Evolutionary conservation across 1,140 invertebrate genomes (phyloP), one percentile per base, ranked within the genome.

Genomic region (Sipha flava): DNA sequence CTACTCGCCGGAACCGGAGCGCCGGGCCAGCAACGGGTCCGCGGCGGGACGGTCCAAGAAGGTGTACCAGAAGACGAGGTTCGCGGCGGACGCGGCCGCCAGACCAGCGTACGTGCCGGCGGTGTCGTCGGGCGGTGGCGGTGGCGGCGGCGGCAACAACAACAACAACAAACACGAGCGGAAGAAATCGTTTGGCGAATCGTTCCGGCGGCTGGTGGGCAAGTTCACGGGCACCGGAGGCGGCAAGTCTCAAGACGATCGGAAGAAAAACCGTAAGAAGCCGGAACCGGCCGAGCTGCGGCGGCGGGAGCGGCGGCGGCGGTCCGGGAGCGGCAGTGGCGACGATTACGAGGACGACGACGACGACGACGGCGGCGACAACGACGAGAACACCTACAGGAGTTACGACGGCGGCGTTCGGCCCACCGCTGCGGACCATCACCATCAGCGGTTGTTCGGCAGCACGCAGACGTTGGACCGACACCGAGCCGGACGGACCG

Each of bases 161-260:
- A n/a, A n/a, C n/a, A n/a, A n/a, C n/a, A n/a, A n/a, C n/a, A 86
- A 86, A 81, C 85, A 85, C 57, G 85, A 85, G 79, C 82, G 85
- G 5, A 87, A 86, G 29, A 85, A 84, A 70, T 84, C 84, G 40
- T 85, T 88, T 37, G 87, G 87, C 37, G 86, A 87, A 57, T 93
- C 92, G 0, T 90, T 94, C 82, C 87, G 92, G 64, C 92, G 92
- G 83, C 84, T 94, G 68, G 91, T 94, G 4, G 91, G 91, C 45
- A 93, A 92, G 84, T 90, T 94, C 54, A 88, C 70, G 92, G 0
- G 92, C 91, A 88, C 89, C 0, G 92, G 93, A 34, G 40, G 40
- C n/a, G 45, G n/a, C 40, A 47, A 62, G 23, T 40, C 64, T 54
- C n/a, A 79, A 31, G 57, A 52, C 26, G 73, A 81, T 3, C 79